Evolutionary conservation across 2,888 invertebrate genomes (phyloP).

Genomic region (Ectemnius continuus): DNA sequence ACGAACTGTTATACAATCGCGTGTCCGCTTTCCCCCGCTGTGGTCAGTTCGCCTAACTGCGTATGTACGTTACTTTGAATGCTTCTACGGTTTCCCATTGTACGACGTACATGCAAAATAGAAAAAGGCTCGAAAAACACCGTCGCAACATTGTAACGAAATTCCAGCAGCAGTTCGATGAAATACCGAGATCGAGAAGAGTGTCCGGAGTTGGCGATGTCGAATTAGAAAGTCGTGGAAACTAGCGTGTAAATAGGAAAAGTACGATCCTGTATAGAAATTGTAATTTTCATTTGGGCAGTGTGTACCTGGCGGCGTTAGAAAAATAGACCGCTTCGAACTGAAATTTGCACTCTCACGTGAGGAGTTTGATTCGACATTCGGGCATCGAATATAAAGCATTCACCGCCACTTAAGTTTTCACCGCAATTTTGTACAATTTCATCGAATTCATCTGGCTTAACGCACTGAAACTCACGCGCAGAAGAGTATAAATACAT

Average conservation of each 20-base stretch:
- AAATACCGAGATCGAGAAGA: background rate
- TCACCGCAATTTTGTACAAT: background rate
- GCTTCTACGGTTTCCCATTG: constrained; percentile 2
- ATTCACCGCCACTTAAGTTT: background rate
- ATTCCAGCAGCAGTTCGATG: background rate
- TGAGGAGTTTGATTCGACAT: background rate
- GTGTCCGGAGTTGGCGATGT: background rate
- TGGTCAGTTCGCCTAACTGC: constrained; percentile 23
- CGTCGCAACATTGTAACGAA: background rate
- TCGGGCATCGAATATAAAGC: background rate
- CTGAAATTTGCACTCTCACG: constrained; percentile 13
- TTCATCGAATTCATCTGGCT: background rate
- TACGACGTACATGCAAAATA: background rate
- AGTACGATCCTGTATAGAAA: background rate
- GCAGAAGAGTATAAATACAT: background rate
- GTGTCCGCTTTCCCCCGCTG: constrained; percentile 35
- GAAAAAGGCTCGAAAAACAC: constrained; percentile 1
- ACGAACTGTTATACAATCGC: constrained; percentile 45
- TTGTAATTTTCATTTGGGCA: background rate
- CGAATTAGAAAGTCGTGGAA: background rate
- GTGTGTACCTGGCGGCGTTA: constrained; percentile 13
- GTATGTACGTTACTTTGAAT: constrained; percentile 6
- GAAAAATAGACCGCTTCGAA: constrained; percentile 20
- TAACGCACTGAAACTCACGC: background rate
- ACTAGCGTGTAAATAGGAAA: constrained; percentile 1